Percentiles rank a stretch among this genome's conserved stretches.
These are phyloP conservation scores for Lissonota sp. DNA, from an alignment of 2,888 invertebrate species.

Conservation along the genomic window DNA sequence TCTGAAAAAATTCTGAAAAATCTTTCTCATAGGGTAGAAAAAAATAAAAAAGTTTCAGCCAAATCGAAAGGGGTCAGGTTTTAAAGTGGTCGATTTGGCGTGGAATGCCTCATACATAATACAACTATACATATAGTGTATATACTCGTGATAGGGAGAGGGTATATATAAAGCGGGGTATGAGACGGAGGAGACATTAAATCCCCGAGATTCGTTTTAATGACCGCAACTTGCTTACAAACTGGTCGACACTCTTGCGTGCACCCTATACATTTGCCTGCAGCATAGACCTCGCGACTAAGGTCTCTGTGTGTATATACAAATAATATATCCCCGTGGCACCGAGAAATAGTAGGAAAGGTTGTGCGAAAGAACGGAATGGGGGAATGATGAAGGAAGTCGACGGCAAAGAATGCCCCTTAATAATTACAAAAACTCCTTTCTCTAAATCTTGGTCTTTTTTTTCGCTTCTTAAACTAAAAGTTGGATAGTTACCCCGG, in stretches of 20 bases:
- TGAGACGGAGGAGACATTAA: constrained; percentile 78
- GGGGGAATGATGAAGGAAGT: constrained; percentile 61
- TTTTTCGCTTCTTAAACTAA: background rate
- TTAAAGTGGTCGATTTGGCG: too few relatives aligned
- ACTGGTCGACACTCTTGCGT: constrained; percentile 75
- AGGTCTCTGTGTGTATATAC: constrained; percentile 30
- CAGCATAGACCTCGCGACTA: constrained; percentile 49
- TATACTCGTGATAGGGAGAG: constrained; percentile 38
- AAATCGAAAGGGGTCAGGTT: too few relatives aligned
- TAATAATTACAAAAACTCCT: constrained; percentile 60
- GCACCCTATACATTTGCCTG: constrained; percentile 53
- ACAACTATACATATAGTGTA: constrained; percentile 13
- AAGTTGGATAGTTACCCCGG: constrained; percentile 39
- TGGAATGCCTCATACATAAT: too few relatives aligned
- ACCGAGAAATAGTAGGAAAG: constrained; percentile 18
- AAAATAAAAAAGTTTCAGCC: too few relatives aligned
- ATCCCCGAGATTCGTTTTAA: constrained; percentile 83
- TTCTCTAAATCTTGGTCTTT: constrained; percentile 41
- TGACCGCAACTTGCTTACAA: constrained; percentile 82
- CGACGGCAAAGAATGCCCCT: constrained; percentile 55
- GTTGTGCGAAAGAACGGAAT: constrained; percentile 69
- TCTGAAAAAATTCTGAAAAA: too few relatives aligned
- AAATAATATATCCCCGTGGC: constrained; percentile 37
- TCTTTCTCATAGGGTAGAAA: too few relatives aligned
- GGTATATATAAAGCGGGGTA: constrained; percentile 37